Base-by-base conservation (phyloP, 1,140 invertebrate species). In the Zophobas morio region DNA sequence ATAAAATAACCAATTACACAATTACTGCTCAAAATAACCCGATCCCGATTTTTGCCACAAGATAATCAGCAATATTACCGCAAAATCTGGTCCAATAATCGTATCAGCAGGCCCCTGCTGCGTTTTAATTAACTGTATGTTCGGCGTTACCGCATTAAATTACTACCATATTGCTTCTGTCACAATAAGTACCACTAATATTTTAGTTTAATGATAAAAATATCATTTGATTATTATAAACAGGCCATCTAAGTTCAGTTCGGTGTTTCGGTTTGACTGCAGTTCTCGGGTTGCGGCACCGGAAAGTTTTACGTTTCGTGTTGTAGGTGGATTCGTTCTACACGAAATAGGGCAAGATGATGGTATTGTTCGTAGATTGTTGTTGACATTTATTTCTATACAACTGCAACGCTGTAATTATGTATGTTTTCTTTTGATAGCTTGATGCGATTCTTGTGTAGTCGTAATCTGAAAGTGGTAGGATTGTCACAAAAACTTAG, bases 61-160 rank as follows among this genome's bases (percentile, higher is more conserved):
- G 49, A 51, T 42, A 66, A 66, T 66, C 37, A 42, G 1, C n/a
- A 33, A 42, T 46, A 42, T 66, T 42, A 66, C n/a, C 20, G 39
- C 32, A 39, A 20, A 33, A 32, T 46, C 60, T 66, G 60, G 60
- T 66, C 37, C 39, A 32, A 40, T 66, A 63, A 57, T 34, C 32
- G 35, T 63, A n/a, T n/a, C 20, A 4, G 35, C 6, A n/a, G 3
- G 57, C 36, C 36, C 8, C 36, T 2, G n/a, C n/a, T 42, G 60
- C 39, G 60, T 39, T 66, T 66, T 66, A 66, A 66, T 66, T 66
- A 66, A 6, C n/a, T 63, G 6, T 6, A 34, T 39, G 54, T 63
- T 63, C 35, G 57, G 35, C 6, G 8, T 37, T 63, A 37, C 8
- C 35, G 6, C 36, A 63, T 66, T 66, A 66, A 66, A 66, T 66